Conservation (phyloP, 2,888 invertebrate species). For the Drosophila seclusa region DNA sequence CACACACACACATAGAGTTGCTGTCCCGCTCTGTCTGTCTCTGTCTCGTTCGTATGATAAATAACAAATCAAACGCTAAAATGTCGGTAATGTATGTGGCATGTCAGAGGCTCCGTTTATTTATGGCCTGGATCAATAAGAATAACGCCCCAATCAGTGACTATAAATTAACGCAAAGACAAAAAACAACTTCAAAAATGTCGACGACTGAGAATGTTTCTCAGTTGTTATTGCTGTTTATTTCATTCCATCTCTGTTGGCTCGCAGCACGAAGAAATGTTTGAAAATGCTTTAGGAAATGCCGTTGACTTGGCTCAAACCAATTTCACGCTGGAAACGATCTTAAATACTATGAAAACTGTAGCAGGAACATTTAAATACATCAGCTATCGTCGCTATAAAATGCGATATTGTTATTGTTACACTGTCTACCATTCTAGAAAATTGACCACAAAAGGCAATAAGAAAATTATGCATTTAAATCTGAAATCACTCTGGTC, state of each 20-base stretch:
- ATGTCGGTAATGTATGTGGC: conserved; percentile 82
- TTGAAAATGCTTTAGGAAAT: conserved; percentile 51
- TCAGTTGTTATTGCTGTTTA: conserved; percentile 21
- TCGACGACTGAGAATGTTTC: conserved; percentile 72
- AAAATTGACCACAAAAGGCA: neutral
- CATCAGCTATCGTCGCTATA: conserved; percentile 7
- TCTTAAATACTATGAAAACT: conserved; percentile 23
- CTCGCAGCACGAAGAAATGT: conserved; percentile 22
- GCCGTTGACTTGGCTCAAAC: conserved; percentile 43
- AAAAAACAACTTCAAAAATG: conserved; percentile 73
- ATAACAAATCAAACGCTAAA: conserved; percentile 82
- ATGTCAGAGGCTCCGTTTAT: conserved; percentile 78
- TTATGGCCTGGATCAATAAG: conserved; percentile 82
- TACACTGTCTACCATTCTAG: conserved; percentile 7
- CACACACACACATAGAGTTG: conserved; percentile 21
- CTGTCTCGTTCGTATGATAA: conserved; percentile 72
- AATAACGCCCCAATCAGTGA: conserved; percentile 82
- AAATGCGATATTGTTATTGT: conserved; percentile 19
- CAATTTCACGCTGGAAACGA: conserved; percentile 17
- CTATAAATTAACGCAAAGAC: conserved; percentile 82
- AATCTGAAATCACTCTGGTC: conserved; percentile 8
- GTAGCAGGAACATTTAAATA: conserved; percentile 30
- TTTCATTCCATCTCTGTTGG: conserved; percentile 32
- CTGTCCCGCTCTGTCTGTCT: conserved; percentile 27
- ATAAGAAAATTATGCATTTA: neutral